Evolutionary conservation across 1,140 invertebrate genomes (phyloP).

Genomic region (Zaprionus tsacasi): DNA sequence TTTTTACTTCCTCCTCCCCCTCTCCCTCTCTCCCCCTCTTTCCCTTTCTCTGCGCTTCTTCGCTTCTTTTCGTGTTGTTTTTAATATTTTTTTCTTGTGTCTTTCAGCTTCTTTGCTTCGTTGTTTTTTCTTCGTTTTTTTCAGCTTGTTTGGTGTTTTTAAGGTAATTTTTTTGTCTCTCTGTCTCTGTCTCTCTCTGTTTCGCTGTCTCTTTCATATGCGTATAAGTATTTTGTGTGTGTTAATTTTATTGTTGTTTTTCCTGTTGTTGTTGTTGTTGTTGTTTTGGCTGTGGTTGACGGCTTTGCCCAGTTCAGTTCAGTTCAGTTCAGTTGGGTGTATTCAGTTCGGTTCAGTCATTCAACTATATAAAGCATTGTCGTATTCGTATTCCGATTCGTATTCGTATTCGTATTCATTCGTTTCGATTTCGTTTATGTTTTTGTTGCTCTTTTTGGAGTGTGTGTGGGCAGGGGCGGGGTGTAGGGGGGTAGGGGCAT

Average conservation of each 20-base stretch:
- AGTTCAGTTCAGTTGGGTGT: slow-evolving; percentile 63
- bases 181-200: slow-evolving; percentile 54
- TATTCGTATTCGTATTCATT: too few relatives aligned
- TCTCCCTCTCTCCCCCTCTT: background rate
- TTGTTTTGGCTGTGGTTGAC: slow-evolving; percentile 68
- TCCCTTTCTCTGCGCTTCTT: slow-evolving; percentile 5
- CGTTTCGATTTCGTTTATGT: slow-evolving; percentile 79
- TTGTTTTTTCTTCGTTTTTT: slow-evolving; percentile 33
- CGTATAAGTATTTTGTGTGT: slow-evolving; percentile 72
- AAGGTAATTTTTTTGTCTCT: slow-evolving; percentile 74
- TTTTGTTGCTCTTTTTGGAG: slow-evolving; percentile 34
- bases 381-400: slow-evolving; percentile 51
- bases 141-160: slow-evolving; percentile 79
- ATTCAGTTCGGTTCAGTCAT: slow-evolving; percentile 77
- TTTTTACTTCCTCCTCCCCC: slow-evolving; percentile 28
- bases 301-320: slow-evolving; percentile 74
- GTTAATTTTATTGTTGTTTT: slow-evolving; percentile 66
- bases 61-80: slow-evolving; percentile 31
- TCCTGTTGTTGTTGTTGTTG: slow-evolving; percentile 38
- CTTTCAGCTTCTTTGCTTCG: slow-evolving; percentile 1
- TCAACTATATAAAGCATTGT: slow-evolving; percentile 80
- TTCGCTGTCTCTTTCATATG: slow-evolving; percentile 39
- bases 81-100: slow-evolving; percentile 36
- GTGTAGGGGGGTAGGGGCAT: slow-evolving; percentile 30
- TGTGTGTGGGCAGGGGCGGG: slow-evolving; percentile 44